Conservation (phyloP, 2,113 vertebrate genomes). For the Petrocephalus zakoni region DNA sequence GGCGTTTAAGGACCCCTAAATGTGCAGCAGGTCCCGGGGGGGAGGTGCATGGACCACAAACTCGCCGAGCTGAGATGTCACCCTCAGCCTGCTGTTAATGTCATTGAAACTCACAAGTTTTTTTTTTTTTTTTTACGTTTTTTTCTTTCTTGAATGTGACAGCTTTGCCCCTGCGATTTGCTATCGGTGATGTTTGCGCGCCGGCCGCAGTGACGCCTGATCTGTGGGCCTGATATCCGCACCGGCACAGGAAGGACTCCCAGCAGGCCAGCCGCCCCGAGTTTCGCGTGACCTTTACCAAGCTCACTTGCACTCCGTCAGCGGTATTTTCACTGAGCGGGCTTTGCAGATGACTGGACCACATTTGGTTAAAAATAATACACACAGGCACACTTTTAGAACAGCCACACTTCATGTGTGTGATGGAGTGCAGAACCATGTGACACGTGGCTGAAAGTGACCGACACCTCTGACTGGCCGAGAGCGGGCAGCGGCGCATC, state of each 20-base stretch:
- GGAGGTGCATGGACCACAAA: background rate
- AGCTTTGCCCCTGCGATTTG: background rate
- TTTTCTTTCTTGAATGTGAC: background rate
- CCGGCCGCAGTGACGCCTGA: background rate
- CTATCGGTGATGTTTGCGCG: background rate
- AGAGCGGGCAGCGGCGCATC: background rate
- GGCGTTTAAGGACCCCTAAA: background rate
- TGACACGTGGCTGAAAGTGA: background rate
- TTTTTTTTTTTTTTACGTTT: background rate
- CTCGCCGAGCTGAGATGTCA: background rate
- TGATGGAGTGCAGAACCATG: too few relatives aligned
- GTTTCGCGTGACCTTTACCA: constrained; percentile 13
- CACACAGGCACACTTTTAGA: background rate
- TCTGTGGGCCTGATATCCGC: background rate
- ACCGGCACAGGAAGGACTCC: background rate
- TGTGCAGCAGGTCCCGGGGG: background rate
- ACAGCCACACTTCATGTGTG: background rate
- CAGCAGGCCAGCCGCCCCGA: background rate
- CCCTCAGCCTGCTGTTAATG: background rate
- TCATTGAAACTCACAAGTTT: background rate
- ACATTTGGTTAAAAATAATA: background rate
- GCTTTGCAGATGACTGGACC: background rate
- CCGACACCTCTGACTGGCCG: background rate
- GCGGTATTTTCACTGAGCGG: background rate
- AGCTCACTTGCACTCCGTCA: background rate